phyloP scores from a whole-genome alignment of 2,113 vertebrate genomes.

The Ranitomeya variabilis region DNA sequence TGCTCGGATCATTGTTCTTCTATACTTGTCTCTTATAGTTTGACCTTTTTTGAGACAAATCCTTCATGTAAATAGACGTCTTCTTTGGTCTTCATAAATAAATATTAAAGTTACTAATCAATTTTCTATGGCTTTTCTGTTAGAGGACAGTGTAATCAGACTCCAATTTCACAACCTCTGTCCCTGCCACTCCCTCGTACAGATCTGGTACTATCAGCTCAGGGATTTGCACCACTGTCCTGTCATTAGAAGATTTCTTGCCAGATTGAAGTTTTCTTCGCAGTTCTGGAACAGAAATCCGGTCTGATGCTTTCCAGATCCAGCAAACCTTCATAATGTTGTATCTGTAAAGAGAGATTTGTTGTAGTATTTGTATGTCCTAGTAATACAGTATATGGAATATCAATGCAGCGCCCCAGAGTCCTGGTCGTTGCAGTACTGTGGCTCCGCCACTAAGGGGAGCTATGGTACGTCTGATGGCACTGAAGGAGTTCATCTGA shows the following conservation, averaged over 20 bases:
- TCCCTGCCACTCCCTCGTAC: constrained; percentile 70
- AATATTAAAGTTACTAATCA: constrained; percentile 2
- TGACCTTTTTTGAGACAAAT: neutral
- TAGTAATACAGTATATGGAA: neutral
- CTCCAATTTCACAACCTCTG: constrained; percentile 61
- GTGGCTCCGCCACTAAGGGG: no score
- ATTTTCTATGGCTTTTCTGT: constrained; percentile 49
- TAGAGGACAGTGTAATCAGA: constrained; percentile 68
- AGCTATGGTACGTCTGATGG: no score
- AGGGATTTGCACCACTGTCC: constrained; percentile 76
- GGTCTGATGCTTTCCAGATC: constrained; percentile 79
- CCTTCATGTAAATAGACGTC: constrained; percentile 12
- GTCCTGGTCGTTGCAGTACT: no score
- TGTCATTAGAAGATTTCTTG: constrained; percentile 77
- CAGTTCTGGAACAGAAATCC: constrained; percentile 75
- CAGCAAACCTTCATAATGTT: constrained; percentile 86
- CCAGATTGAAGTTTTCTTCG: constrained; percentile 71
- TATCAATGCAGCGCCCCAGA: no score
- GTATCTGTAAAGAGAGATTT: constrained; percentile 71
- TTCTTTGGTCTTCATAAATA: constrained; percentile 5
- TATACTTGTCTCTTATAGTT: neutral
- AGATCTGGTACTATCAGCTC: constrained; percentile 73
- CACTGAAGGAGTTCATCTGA: no score
- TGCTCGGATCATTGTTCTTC: neutral
- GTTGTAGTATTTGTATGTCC: neutral